phyloP scores from a whole-genome alignment of 1,140 invertebrate genomes.

The Helicorthomorpha holstii region DNA sequence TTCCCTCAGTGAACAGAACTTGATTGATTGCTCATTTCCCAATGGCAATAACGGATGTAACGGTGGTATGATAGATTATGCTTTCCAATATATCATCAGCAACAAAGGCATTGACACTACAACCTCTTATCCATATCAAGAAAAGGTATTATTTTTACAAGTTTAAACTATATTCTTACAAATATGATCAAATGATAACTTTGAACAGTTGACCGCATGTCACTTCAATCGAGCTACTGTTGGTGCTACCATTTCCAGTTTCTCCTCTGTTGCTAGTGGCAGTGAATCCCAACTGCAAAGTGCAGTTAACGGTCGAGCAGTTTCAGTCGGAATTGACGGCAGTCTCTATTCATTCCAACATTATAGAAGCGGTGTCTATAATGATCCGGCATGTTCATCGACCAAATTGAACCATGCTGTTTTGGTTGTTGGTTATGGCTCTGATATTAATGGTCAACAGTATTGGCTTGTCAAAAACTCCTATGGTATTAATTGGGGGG shows the following conservation, averaged over 20 bases:
- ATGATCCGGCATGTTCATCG: constrained; percentile 13
- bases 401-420: constrained; percentile 27
- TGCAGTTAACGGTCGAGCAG: constrained; percentile 33
- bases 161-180: no score
- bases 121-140: constrained; percentile 31
- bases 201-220: no score
- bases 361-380: constrained; percentile 19
- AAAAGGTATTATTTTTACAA: no score
- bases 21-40: no score
- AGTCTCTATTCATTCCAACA: no score
- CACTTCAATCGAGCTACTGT: no score
- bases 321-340: constrained; percentile 39
- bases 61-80: constrained; percentile 44
- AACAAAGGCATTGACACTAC: constrained; percentile 42
- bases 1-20: no score
- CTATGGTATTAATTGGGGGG: no score
- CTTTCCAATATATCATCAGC: constrained; percentile 44
- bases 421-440: constrained; percentile 28
- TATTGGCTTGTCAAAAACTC: constrained; percentile 45
- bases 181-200: no score
- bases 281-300: no score
- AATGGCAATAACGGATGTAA: constrained; percentile 49
- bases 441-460: constrained; percentile 18
- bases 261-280: no score
- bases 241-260: no score